Percentiles rank a stretch among this genome's conserved stretches.
Evolutionary conservation across 2,888 invertebrate genomes (phyloP).

Genomic region (Standfussiana lucernea): DNA sequence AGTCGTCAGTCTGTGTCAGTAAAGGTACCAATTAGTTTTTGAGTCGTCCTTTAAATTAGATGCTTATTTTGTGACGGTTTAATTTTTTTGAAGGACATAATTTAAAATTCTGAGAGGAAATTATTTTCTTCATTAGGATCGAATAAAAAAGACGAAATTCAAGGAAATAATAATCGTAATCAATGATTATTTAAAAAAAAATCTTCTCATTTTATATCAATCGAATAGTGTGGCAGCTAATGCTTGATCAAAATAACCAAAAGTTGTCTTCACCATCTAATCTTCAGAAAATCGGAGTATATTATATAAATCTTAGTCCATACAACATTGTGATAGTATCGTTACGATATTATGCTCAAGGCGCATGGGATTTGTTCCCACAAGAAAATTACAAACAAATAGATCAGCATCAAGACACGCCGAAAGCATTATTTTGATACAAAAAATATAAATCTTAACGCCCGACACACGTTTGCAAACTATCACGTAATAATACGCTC

Average conservation of each 20-base stretch:
- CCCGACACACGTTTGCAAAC: slow-evolving; percentile 63
- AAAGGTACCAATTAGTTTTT: slow-evolving; percentile 54
- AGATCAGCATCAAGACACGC: slow-evolving; percentile 37
- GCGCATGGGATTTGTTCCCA: slow-evolving; percentile 9
- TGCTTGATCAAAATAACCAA: neutral
- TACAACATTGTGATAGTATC: neutral
- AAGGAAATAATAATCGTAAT: neutral
- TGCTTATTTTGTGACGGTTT: slow-evolving; percentile 40
- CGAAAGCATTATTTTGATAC: slow-evolving; percentile 54
- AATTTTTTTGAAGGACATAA: neutral
- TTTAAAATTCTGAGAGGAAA: neutral
- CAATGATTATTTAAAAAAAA: neutral
- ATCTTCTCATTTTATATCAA: neutral
- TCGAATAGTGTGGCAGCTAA: neutral
- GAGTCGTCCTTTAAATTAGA: slow-evolving; percentile 33
- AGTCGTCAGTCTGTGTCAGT: slow-evolving; percentile 54
- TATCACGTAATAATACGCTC: slow-evolving; percentile 66
- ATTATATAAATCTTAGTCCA: neutral
- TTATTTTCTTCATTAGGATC: neutral
- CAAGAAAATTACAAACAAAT: slow-evolving; percentile 53
- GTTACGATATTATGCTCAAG: slow-evolving; percentile 3
- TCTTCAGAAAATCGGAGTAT: neutral
- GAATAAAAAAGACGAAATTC: neutral
- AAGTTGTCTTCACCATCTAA: neutral
- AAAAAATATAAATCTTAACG: slow-evolving; percentile 57